phyloP scores from a whole-genome alignment of 2,797 vertebrate species.

The Onychomys leucogaster region DNA sequence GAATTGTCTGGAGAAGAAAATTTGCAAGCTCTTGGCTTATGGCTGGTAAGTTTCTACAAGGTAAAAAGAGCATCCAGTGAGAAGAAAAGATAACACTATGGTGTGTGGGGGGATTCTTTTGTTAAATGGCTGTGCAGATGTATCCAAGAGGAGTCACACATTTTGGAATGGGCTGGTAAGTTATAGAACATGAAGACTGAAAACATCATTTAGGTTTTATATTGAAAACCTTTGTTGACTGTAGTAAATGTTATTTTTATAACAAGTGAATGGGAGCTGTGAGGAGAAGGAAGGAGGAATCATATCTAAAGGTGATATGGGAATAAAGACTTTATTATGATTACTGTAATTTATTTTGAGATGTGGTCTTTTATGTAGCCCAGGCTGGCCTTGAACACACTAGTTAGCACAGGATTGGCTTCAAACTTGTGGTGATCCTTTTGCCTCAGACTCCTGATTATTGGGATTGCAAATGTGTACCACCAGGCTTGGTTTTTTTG shows the following conservation, averaged over 20 bases:
- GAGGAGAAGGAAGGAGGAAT: background rate
- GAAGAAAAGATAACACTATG: background rate
- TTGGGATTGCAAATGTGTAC: background rate
- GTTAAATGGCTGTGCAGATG: background rate
- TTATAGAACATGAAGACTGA: background rate
- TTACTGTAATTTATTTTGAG: background rate
- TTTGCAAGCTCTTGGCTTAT: background rate
- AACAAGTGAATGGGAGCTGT: background rate
- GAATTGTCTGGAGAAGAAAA: background rate
- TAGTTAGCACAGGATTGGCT: background rate
- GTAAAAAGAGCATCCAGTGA: background rate
- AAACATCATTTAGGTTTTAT: background rate
- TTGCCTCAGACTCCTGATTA: background rate
- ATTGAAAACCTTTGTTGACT: background rate
- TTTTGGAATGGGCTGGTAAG: background rate
- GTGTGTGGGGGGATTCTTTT: background rate
- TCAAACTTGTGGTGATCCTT: background rate
- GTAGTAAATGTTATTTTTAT: constrained; percentile 25
- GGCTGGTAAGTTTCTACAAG: background rate
- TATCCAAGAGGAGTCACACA: background rate
- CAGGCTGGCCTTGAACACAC: background rate
- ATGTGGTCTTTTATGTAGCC: background rate
- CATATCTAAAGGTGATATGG: background rate
- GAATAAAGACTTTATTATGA: background rate
- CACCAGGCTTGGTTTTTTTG: background rate